A percentile compares a stretch with the other conserved stretches of the same genome.
Conservation (phyloP, 1,140 invertebrate species). For the Drosophila kanapiae region DNA sequence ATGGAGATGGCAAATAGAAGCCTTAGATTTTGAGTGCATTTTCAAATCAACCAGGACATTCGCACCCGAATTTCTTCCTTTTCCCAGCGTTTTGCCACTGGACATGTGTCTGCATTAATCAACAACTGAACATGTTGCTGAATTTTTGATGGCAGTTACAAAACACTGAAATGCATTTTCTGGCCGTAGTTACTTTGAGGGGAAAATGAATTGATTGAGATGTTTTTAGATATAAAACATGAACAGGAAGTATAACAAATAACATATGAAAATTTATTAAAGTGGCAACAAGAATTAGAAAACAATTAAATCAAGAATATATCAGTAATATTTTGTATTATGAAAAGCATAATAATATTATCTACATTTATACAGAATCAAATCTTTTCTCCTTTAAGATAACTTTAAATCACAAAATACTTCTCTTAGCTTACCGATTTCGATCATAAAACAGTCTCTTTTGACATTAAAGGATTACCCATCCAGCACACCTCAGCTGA, state of each 20-base stretch:
- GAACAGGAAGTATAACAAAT: neutral
- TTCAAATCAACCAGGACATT: constrained; percentile 50
- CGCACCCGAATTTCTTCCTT: constrained; percentile 30
- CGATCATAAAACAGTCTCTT: constrained; percentile 14
- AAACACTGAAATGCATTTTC: constrained; percentile 22
- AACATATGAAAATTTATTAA: too few species aligned
- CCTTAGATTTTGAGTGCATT: constrained; percentile 57
- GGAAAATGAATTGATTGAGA: neutral
- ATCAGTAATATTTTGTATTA: too few species aligned
- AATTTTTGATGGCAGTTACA: constrained; percentile 37
- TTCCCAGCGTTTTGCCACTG: constrained; percentile 8
- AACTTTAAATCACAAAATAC: too few species aligned
- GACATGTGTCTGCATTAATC: constrained; percentile 61
- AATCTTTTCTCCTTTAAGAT: neutral
- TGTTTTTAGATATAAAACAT: neutral
- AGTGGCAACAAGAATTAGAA: too few species aligned
- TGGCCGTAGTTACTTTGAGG: neutral
- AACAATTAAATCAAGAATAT: too few species aligned
- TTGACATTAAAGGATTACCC: constrained; percentile 33
- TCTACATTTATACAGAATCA: neutral
- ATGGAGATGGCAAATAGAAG: constrained; percentile 43
- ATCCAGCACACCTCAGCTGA: constrained; percentile 30
- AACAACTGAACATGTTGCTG: constrained; percentile 33
- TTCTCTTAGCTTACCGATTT: too few species aligned
- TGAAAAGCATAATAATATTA: too few species aligned